Conservation (phyloP, 2,888 invertebrate genomes). For the Melieria picta region DNA sequence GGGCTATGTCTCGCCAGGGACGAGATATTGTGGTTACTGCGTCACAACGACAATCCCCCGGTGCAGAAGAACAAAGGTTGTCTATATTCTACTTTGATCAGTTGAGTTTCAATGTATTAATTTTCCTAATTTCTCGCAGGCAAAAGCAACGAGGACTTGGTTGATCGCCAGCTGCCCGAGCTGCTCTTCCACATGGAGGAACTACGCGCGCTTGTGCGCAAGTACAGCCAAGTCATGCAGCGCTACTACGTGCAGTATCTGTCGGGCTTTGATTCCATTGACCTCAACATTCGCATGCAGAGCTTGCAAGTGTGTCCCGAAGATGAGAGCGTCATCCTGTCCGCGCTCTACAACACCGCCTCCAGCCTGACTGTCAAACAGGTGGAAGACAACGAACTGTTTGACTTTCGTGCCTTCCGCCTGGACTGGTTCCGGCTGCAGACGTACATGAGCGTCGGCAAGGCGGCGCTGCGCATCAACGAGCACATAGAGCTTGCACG, state of each 20-base stretch:
- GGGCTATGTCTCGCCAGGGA: slow-evolving; percentile 95
- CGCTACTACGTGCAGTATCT: slow-evolving; percentile 98
- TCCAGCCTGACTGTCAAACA: slow-evolving; percentile 89
- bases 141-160: slow-evolving; percentile 87
- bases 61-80: slow-evolving; percentile 81
- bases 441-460: slow-evolving; percentile 88
- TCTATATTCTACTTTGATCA: neutral
- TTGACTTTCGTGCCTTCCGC: slow-evolving; percentile 94
- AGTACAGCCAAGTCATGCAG: slow-evolving; percentile 97
- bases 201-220: slow-evolving; percentile 90
- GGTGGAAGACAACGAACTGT: slow-evolving; percentile 94
- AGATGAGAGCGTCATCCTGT: slow-evolving; percentile 93
- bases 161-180: slow-evolving; percentile 96
- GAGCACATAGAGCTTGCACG: slow-evolving; percentile 89
- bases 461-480: slow-evolving; percentile 80
- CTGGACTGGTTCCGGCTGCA: slow-evolving; percentile 98
- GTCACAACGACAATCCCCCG: slow-evolving; percentile 97
- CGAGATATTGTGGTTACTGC: slow-evolving; percentile 95
- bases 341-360: slow-evolving; percentile 90
- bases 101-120: neutral
- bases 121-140: slow-evolving; percentile 44
- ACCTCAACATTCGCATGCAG: slow-evolving; percentile 86
- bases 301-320: slow-evolving; percentile 87
- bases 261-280: slow-evolving; percentile 94
- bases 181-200: slow-evolving; percentile 98